A percentile compares a stretch with the other conserved stretches of the same genome.
phyloP scores from a whole-genome alignment of 2,888 invertebrate species.

The Sicus ferrugineus region DNA sequence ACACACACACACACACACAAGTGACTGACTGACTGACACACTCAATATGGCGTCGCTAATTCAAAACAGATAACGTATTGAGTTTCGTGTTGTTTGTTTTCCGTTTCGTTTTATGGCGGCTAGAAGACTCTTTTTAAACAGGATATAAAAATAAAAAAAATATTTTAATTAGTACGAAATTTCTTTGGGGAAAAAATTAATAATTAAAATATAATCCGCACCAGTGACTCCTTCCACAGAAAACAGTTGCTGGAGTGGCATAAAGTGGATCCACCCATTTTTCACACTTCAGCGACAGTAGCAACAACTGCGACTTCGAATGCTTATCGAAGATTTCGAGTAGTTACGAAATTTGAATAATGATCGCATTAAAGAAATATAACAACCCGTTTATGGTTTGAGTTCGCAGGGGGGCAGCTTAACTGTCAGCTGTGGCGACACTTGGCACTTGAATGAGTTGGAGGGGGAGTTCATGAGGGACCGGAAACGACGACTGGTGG shows the following conservation, averaged over 20 bases:
- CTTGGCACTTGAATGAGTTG: slow-evolving; percentile 14
- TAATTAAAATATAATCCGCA: not conserved
- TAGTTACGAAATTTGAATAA: slow-evolving; percentile 26
- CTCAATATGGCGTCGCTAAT: slow-evolving; percentile 18
- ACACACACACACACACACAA: not conserved
- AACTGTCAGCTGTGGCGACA: slow-evolving; percentile 15
- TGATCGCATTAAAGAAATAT: slow-evolving; percentile 28
- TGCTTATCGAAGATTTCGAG: not conserved
- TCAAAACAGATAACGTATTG: slow-evolving; percentile 21
- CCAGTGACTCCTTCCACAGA: no score
- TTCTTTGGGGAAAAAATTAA: not conserved
- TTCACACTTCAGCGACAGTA: no score
- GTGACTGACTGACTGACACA: not conserved
- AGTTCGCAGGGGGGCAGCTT: not conserved
- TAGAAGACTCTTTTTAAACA: not conserved
- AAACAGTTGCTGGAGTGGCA: not conserved
- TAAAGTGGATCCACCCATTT: not conserved
- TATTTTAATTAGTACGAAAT: not conserved
- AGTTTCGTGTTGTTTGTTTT: slow-evolving; percentile 9
- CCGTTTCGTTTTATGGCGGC: not conserved
- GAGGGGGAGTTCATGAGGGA: not conserved
- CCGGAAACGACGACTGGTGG: no score
- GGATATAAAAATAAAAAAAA: no score
- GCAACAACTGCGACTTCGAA: no score
- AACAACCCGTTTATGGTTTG: slow-evolving; percentile 22